These are phyloP conservation scores for Chrysina gloriosa DNA, from an alignment of 2,888 invertebrate genomes.

Conservation along the genomic window DNA sequence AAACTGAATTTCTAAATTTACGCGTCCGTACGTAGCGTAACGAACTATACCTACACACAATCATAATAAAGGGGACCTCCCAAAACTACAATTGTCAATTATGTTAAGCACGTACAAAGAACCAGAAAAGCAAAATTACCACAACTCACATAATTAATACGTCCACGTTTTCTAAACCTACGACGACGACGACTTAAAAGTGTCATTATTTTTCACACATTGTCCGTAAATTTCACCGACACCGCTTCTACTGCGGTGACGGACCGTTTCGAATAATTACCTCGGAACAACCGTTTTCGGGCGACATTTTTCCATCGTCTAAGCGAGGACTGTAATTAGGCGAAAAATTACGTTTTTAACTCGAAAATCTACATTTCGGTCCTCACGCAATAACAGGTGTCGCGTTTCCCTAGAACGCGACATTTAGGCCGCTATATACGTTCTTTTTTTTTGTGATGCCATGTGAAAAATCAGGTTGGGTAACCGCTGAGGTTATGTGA, in stretches of 20 bases:
- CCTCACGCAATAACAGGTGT: slow-evolving; percentile 34
- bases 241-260: neutral
- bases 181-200: neutral
- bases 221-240: slow-evolving; percentile 5
- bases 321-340: slow-evolving; percentile 22
- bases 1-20: no score
- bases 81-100: no score
- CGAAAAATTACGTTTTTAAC: slow-evolving; percentile 31
- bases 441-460: no score
- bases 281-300: slow-evolving; percentile 30
- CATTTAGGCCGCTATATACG: slow-evolving; percentile 8
- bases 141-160: slow-evolving; percentile 10
- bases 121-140: neutral
- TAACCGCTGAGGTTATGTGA: neutral
- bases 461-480: neutral
- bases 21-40: no score
- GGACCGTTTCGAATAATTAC: slow-evolving; percentile 20
- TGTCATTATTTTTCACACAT: neutral
- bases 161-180: neutral
- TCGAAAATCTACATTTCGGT: slow-evolving; percentile 29
- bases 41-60: no score
- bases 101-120: no score
- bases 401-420: slow-evolving; percentile 24
- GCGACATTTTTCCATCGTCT: slow-evolving; percentile 12
- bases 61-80: no score